Base-by-base conservation (phyloP, 2,888 invertebrate genomes). In the Sinodicranocentrus sp. region DNA sequence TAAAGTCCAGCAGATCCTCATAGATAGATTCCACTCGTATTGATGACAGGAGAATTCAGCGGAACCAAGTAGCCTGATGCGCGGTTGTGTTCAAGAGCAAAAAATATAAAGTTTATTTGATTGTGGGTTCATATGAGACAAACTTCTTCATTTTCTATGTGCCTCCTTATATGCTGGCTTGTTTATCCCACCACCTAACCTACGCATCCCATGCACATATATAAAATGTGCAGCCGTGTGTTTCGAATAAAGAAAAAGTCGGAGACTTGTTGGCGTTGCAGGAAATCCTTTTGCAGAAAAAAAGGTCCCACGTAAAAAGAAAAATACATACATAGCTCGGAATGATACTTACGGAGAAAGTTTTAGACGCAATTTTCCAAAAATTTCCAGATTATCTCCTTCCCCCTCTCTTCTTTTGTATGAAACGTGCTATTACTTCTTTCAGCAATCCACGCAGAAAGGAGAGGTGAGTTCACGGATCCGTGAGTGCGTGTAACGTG, bases 251-350 rank as follows among this genome's bases (percentile, higher is more conserved):
- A 77, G 67, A 67, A 73, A 39, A 19, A 75, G 43, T 28, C 19
- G 33, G 61, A 70, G 78, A 78, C 78, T 78, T 78, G 78, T 70
- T 78, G 78, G 68, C 61, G 28, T 57, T 70, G 28, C 33, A 3
- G n/a, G 17, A 77, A 70, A 68, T 26, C 61, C 52, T 48, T 44
- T 33, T 25, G 25, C 17, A 43, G 59, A 57, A 39, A 61, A 61
- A 72, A 15, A 6, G n/a, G 25, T 33, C n/a, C 26, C 23, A 44
- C 39, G 72, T 13, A 73, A 13, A 8, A 25, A 23, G 44, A 39
- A 21, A 52, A n/a, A 43, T 6, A 43, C 43, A 43, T 10, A 15
- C n/a, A 15, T 2, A 15, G 52, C n/a, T 6, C 3, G 52, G 52
- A 39, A 67, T 54, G 52, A 57, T 6, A 8, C 13, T 28, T 28